phyloP scores from a whole-genome alignment of 2,888 invertebrate genomes.

The Odontocerum albicorne region DNA sequence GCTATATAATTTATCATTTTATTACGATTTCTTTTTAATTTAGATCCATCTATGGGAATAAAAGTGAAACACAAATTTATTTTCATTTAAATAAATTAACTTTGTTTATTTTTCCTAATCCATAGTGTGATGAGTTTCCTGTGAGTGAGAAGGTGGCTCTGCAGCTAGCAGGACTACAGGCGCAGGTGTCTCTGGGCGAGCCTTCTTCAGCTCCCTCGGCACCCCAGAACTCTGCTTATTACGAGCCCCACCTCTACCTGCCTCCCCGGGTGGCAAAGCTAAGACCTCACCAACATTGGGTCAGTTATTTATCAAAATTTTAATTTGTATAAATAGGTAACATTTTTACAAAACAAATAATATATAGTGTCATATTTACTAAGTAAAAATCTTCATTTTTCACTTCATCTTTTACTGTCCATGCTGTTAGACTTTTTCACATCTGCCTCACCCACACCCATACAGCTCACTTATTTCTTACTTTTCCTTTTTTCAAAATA shows the following conservation, averaged over 20 bases:
- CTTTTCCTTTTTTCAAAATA: too few relatives aligned
- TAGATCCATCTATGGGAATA: too few relatives aligned
- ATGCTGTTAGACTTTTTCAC: too few relatives aligned
- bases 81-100: too few relatives aligned
- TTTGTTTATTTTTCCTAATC: slow-evolving; percentile 15
- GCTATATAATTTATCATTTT: too few relatives aligned
- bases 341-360: neutral
- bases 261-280: slow-evolving; percentile 80
- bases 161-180: slow-evolving; percentile 91
- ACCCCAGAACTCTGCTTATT: slow-evolving; percentile 79
- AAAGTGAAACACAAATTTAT: too few relatives aligned
- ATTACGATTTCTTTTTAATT: too few relatives aligned
- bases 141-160: slow-evolving; percentile 93
- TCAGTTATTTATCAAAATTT: slow-evolving; percentile 46
- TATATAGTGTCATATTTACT: neutral
- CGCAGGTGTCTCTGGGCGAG: slow-evolving; percentile 92
- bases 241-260: slow-evolving; percentile 89
- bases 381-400: slow-evolving; percentile 12
- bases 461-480: too few relatives aligned
- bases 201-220: slow-evolving; percentile 69
- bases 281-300: slow-evolving; percentile 82
- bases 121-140: slow-evolving; percentile 94
- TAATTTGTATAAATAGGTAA: too few relatives aligned
- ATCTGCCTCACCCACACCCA: too few relatives aligned
- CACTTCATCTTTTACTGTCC: too few relatives aligned